Base-by-base conservation (phyloP, 23 tunicate species). In the Phallusia fumigata region DNA sequence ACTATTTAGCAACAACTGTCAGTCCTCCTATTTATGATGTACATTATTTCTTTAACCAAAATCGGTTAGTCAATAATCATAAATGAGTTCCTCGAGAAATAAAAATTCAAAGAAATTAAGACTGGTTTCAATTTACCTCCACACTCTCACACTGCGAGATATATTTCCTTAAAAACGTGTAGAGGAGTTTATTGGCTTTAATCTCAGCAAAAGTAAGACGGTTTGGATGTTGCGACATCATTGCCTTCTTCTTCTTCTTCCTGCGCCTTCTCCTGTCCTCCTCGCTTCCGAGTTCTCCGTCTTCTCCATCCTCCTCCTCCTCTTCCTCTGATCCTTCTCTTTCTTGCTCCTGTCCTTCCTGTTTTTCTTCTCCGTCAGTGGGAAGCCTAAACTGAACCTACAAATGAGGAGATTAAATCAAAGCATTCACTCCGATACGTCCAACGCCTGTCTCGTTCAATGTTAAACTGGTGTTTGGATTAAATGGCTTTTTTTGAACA, bases 341-440 rank as follows among this genome's bases (percentile, higher is more conserved):
- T 8, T 79, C 82, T 30, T 86, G 84, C 21, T 10, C 77, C 24
- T 53, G 51, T n/a, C 85, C 82, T 19, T 53, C 45, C 31, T 28
- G 74, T 82, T 81, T 77, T 26, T 82, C 78, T 0, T 74, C 88
- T 30, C 52, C 86, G 73, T 64, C 81, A 22, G 51, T 78, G 19
- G 97, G 97, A 40, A 92, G 88, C 36, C 28, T 84, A 33, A 92
- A 92, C 81, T 92, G 97, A 49, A 92, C 97, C 97, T 92, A 64
- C 21, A 80, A 5, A 58, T 22, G 5, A 40, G 47, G n/a, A n/a
- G n/a, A n/a, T n/a, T n/a, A n/a, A n/a, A n/a, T n/a, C n/a, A n/a
- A n/a, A n/a, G n/a, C n/a, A n/a, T n/a, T n/a, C n/a, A n/a, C n/a
- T n/a, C n/a, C n/a, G n/a, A n/a, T n/a, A n/a, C n/a, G n/a, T n/a